phyloP scores from a whole-genome alignment of 2,888 invertebrate species.

The Stegana nigrithorax region DNA sequence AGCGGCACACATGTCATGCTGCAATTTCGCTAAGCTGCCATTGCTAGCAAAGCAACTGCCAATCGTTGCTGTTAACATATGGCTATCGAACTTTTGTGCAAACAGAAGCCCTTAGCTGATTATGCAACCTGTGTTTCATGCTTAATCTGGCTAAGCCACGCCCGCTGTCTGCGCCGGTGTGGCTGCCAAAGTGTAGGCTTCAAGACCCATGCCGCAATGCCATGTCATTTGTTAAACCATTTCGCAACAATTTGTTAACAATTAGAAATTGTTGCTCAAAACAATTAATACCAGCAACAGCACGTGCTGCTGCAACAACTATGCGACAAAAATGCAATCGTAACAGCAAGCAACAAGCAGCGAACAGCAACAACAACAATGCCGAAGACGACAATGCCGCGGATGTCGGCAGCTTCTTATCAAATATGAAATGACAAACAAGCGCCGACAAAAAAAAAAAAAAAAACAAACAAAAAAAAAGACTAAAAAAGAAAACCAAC shows the following conservation, averaged over 20 bases:
- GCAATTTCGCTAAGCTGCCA: no score
- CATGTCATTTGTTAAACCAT: conserved; percentile 8
- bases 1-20: no score
- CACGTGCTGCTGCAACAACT: conserved; percentile 17
- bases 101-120: no score
- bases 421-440: conserved; percentile 19
- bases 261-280: conserved; percentile 18
- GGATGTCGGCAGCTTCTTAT: conserved; percentile 8
- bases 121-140: no score
- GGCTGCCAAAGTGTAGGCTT: no score
- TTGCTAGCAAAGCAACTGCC: no score
- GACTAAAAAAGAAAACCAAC: background rate
- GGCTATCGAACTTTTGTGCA: no score
- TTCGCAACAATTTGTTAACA: conserved; percentile 18
- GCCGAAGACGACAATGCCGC: background rate
- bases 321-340: no score
- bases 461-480: no score
- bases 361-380: background rate
- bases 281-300: conserved; percentile 19
- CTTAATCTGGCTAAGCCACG: no score
- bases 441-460: conserved; percentile 11
- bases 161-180: no score
- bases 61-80: no score
- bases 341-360: background rate
- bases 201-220: background rate